Percentiles rank a stretch among this genome's conserved stretches.
phyloP scores from a whole-genome alignment of 2,888 invertebrate genomes.

The Sarcophaga subvicina region DNA sequence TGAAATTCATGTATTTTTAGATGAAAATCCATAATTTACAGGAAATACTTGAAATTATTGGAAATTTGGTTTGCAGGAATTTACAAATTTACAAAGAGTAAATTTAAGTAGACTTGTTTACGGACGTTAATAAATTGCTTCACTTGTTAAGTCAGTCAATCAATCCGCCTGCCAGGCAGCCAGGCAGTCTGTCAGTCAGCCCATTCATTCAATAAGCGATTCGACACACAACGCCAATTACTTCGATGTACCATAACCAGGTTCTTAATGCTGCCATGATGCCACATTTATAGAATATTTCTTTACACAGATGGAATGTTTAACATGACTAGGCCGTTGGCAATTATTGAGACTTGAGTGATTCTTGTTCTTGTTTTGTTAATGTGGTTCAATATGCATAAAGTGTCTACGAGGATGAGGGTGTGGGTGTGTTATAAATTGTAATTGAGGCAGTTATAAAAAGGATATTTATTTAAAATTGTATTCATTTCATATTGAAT shows the following conservation, averaged over 20 bases:
- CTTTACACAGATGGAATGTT: conserved; percentile 26
- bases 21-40: not conserved
- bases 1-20: too few species aligned
- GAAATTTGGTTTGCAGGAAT: not conserved
- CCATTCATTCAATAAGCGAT: not conserved
- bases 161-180: not conserved
- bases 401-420: not conserved
- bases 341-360: conserved; percentile 11
- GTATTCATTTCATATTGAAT: not conserved
- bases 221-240: not conserved
- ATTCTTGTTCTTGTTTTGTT: not conserved
- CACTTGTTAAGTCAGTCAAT: conserved; percentile 13
- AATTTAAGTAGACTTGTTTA: not conserved
- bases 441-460: conserved; percentile 4
- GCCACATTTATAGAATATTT: not conserved
- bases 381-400: not conserved
- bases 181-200: not conserved
- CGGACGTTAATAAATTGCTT: not conserved
- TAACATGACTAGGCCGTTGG: not conserved
- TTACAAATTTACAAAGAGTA: not conserved
- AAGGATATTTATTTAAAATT: not conserved
- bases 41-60: not conserved
- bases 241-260: too few species aligned
- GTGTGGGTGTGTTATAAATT: not conserved
- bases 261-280: too few species aligned